Conservation (phyloP, 2,888 invertebrate genomes). For the Villa cingulata region DNA sequence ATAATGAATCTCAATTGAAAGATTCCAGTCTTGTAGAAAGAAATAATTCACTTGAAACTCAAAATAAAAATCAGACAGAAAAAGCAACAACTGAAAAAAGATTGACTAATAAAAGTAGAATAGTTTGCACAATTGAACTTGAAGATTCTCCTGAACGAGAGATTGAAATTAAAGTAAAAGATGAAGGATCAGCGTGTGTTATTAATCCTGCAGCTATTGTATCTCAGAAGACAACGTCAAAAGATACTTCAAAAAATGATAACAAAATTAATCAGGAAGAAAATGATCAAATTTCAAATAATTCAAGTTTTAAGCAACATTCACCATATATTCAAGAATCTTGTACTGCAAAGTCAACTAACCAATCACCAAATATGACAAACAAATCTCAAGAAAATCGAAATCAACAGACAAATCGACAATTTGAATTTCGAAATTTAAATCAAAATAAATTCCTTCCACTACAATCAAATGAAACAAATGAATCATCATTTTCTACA, state of each 20-base stretch:
- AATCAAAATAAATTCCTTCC: not conserved
- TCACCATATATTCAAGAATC: not conserved
- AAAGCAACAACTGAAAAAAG: not conserved
- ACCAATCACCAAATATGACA: not conserved
- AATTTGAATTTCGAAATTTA: not conserved
- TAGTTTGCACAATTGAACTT: not conserved
- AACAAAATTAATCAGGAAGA: too few species aligned
- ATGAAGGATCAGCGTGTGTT: not conserved
- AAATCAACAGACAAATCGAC: not conserved
- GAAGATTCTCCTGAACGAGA: conserved; percentile 10
- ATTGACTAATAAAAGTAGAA: not conserved
- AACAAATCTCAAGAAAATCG: not conserved
- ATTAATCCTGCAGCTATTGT: conserved; percentile 4
- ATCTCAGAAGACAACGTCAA: not conserved
- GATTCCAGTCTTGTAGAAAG: too few species aligned
- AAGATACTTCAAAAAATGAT: not conserved
- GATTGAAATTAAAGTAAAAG: not conserved
- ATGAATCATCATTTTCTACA: conserved; percentile 13
- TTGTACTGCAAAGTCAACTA: not conserved
- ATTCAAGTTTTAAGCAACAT: not conserved
- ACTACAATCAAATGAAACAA: not conserved
- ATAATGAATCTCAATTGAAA: not conserved
- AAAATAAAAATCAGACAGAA: not conserved
- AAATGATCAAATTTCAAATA: conserved; percentile 7
- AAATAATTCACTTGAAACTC: too few species aligned